phyloP scores from a whole-genome alignment of 2,113 vertebrate species.

The Caranx ignobilis region DNA sequence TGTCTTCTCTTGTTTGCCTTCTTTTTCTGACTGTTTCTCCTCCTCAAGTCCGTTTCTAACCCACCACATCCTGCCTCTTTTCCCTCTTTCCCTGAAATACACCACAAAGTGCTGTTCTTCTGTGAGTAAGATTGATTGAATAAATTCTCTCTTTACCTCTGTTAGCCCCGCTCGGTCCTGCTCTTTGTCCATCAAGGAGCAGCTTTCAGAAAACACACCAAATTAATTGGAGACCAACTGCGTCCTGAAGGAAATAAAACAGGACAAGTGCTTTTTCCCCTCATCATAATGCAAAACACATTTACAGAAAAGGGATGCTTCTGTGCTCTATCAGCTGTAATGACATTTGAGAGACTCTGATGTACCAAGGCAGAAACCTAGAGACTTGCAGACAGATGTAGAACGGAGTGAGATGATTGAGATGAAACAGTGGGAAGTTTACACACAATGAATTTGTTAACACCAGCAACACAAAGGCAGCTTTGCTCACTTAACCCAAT shows the following conservation, averaged over 20 bases:
- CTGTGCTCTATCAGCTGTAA: constrained; percentile 5
- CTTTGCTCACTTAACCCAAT: constrained; percentile 39
- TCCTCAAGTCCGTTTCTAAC: constrained; percentile 23
- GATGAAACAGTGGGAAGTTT: constrained; percentile 8
- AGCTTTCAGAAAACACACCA: constrained; percentile 59
- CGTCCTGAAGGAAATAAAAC: constrained; percentile 52
- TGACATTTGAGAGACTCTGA: not conserved
- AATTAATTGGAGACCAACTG: constrained; percentile 50
- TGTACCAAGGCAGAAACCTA: not conserved
- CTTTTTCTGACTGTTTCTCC: constrained; percentile 26
- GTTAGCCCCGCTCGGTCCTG: not conserved
- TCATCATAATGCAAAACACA: not conserved
- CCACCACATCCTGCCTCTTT: constrained; percentile 58
- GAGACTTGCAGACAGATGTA: constrained; percentile 8
- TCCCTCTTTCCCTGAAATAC: constrained; percentile 53
- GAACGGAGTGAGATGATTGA: not conserved
- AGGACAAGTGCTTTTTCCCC: constrained; percentile 20
- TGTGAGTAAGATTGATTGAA: constrained; percentile 51
- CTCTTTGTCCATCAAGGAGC: constrained; percentile 28
- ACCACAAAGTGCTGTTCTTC: constrained; percentile 63
- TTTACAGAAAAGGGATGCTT: constrained; percentile 29
- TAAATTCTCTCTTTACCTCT: constrained; percentile 29
- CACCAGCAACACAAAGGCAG: constrained; percentile 26
- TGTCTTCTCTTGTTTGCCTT: not conserved
- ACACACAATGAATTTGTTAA: constrained; percentile 38